Evolutionary conservation across 2,888 invertebrate species (phyloP).

Genomic region (Agonopterix arenella): DNA sequence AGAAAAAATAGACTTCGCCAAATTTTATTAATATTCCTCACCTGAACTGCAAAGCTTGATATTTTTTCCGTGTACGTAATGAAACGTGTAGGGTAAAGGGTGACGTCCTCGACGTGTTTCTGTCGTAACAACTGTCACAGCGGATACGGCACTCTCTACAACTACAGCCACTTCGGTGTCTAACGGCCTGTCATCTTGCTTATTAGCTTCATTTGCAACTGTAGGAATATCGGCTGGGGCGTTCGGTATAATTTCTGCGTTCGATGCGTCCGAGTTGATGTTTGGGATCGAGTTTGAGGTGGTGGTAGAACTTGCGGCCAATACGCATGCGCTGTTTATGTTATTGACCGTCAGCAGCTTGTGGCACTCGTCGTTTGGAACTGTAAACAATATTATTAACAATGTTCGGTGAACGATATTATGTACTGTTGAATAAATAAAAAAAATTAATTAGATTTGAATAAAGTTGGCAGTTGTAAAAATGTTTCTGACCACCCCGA

Average conservation of each 20-base stretch:
- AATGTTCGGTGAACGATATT: too few species aligned
- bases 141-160: neutral
- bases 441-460: too few species aligned
- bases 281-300: neutral
- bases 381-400: constrained; percentile 21
- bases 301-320: neutral
- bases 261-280: neutral
- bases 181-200: neutral
- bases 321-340: neutral
- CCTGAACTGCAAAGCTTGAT: constrained; percentile 78
- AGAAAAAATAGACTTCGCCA: too few species aligned
- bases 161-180: neutral
- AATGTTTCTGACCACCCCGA: too few species aligned
- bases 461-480: too few species aligned
- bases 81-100: constrained; percentile 80
- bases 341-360: constrained; percentile 4
- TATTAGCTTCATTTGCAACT: neutral
- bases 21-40: constrained; percentile 12
- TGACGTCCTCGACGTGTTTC: constrained; percentile 11
- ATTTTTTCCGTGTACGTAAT: constrained; percentile 90
- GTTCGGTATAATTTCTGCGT: neutral
- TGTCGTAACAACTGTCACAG: neutral
- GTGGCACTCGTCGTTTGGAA: constrained; percentile 20
- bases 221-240: too few species aligned
- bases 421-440: too few species aligned